Evolutionary conservation across 2,888 invertebrate species (phyloP), one percentile per base, ranked within the genome.

Genomic region (Epirrhoe alternata): DNA sequence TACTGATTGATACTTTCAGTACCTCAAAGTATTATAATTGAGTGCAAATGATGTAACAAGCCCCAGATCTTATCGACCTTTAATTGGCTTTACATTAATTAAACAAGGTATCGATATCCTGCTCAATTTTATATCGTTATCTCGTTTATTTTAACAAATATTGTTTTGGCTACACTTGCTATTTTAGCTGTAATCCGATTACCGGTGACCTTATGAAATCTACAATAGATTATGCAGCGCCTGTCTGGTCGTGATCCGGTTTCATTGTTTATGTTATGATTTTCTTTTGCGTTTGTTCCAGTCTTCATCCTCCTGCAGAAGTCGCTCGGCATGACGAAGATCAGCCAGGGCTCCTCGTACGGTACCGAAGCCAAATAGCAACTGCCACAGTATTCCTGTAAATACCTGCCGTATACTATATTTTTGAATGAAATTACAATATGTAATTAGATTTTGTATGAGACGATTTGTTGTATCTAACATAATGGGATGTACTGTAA

Each of bases 291-390:
- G 16, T 59, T 57, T 57, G 78, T 95, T 95, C 71, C 94, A 97
- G 97, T 97, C 90, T 96, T 95, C 86, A 86, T 96, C 73, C 90
- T 97, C 31, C 95, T 97, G 87, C 95, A 96, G 79, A 96, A 96
- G 86, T 95, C 96, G 53, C 96, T 98, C 78, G 96, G 96, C 59
- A 96, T 97, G 95, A 97, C 97, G 1, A 95, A 97, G 88, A 97
- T 97, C 77, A 97, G 96, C 82, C 96, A 97, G 87, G 96, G 95
- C 47, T 97, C 97, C 33, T 96, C 96, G 6, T 98, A 97, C 83
- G 97, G 97, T 70, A 92, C 94, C 59, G 94, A 91, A 71, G 94
- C 94, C 67, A 92, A 94, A 75, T 94, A 94, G 83, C 71, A 66
- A 75, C 73, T 75, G 51, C 35, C 61, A 30, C 70, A 70, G 69